Conservation (phyloP, 2,888 invertebrate species). For the Meganola albula region DNA sequence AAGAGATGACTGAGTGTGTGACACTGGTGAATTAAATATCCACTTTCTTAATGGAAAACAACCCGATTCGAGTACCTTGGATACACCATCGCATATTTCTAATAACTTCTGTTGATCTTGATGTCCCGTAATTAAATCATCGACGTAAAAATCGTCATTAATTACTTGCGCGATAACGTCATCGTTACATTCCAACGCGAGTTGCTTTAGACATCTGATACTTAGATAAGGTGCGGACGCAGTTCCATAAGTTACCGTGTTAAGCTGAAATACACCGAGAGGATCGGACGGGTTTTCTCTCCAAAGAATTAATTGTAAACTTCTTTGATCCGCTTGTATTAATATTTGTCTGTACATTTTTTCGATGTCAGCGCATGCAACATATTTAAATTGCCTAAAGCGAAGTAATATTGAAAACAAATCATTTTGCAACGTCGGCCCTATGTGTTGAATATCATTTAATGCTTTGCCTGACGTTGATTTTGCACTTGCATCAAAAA, state of each 20-base stretch:
- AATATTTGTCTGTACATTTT: slow-evolving; percentile 2
- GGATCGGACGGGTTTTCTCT: background rate
- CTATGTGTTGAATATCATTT: too few relatives aligned
- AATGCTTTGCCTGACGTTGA: too few relatives aligned
- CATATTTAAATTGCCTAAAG: slow-evolving; percentile 3
- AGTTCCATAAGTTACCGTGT: background rate
- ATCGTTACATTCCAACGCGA: background rate
- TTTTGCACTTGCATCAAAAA: too few relatives aligned
- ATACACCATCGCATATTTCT: background rate
- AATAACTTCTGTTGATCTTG: background rate
- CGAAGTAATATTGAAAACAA: slow-evolving; percentile 3
- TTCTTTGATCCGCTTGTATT: background rate
- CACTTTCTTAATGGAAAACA: background rate
- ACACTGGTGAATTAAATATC: background rate
- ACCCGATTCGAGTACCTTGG: background rate
- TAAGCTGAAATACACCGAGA: background rate
- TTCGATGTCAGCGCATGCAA: slow-evolving; percentile 2
- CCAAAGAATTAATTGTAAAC: slow-evolving; percentile 1
- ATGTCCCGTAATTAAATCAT: background rate
- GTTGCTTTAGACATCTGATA: background rate
- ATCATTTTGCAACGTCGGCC: too few relatives aligned
- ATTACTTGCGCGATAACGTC: background rate
- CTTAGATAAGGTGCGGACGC: background rate
- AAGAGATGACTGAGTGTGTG: background rate
- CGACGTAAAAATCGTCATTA: background rate